Percentiles rank a stretch among this genome's conserved stretches.
phyloP scores from a whole-genome alignment of 2,113 vertebrate genomes.

The Leucopsar rothschildi region DNA sequence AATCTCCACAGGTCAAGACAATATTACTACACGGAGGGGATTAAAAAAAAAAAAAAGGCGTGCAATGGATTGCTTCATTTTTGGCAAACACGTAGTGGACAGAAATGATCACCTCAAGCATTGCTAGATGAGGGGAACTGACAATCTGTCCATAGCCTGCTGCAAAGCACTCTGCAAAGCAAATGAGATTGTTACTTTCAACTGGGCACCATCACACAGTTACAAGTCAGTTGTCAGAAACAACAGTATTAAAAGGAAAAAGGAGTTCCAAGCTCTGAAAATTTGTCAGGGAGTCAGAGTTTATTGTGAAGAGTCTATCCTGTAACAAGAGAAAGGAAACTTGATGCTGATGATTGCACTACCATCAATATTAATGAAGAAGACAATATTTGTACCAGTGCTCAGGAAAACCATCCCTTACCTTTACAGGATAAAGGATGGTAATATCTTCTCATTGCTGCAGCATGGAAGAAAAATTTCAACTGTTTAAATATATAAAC shows the following conservation, averaged over 20 bases:
- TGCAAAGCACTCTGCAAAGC: conserved; percentile 3
- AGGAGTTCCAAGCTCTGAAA: neutral
- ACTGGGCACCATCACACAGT: neutral
- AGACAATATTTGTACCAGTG: neutral
- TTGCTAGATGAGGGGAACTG: neutral
- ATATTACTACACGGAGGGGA: neutral
- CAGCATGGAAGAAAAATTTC: neutral
- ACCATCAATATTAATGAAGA: neutral
- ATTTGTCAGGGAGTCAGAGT: neutral
- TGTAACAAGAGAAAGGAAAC: neutral
- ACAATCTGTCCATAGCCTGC: neutral
- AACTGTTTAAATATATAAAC: neutral
- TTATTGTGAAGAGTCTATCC: neutral
- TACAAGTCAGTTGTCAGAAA: neutral
- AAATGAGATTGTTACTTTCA: conserved; percentile 13
- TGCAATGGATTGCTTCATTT: neutral
- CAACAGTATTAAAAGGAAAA: neutral
- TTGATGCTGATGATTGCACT: neutral
- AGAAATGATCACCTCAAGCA: neutral
- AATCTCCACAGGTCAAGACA: neutral
- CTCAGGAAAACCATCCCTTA: neutral
- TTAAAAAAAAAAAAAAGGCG: neutral
- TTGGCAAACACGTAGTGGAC: neutral
- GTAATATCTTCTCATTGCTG: neutral
- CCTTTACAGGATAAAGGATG: neutral